Evolutionary conservation across 2,113 vertebrate genomes (phyloP).

Genomic region (Barnardius zonarius): DNA sequence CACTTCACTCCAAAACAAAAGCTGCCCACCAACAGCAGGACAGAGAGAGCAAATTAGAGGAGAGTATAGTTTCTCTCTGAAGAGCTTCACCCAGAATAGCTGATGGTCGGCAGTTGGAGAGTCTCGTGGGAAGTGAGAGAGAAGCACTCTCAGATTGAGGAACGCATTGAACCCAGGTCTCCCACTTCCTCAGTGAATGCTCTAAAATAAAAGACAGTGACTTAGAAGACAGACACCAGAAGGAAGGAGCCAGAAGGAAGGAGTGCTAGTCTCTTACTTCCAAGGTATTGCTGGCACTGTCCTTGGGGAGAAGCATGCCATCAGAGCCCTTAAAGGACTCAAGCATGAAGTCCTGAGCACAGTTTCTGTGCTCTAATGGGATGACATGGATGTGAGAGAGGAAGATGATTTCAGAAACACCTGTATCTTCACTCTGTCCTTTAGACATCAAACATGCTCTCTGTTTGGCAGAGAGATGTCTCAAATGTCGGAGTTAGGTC

Average conservation of each 20-base stretch:
- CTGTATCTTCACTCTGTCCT: background rate
- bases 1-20: background rate
- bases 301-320: background rate
- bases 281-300: background rate
- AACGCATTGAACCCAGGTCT: slow-evolving; percentile 31
- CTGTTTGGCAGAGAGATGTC: background rate
- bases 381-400: background rate
- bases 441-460: background rate
- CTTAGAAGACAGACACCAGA: background rate
- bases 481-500: background rate
- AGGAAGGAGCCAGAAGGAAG: background rate
- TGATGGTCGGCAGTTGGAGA: background rate
- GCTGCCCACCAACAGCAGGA: background rate
- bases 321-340: background rate
- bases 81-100: background rate
- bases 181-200: slow-evolving; percentile 49
- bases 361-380: background rate
- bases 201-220: slow-evolving; percentile 24
- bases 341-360: background rate
- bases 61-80: background rate
- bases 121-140: slow-evolving; percentile 55
- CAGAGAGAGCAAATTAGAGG: background rate
- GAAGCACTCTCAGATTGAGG: slow-evolving; percentile 17
- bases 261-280: background rate
- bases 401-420: background rate